Conservation (phyloP, 2,888 invertebrate genomes). For the Odontocolon sp. region DNA sequence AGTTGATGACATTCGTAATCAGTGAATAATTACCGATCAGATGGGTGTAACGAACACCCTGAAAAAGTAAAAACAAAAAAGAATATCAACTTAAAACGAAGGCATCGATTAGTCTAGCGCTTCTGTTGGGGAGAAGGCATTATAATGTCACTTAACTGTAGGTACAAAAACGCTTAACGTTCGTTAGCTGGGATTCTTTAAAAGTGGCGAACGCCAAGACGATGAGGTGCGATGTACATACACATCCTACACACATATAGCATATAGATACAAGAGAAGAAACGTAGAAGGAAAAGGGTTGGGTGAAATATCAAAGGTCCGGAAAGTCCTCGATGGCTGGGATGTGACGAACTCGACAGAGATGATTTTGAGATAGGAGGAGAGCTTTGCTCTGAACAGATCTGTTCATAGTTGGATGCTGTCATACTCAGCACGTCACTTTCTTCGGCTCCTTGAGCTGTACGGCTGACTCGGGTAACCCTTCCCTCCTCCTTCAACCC, state of each 20-base stretch:
- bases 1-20: no score
- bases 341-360: slow-evolving; percentile 77
- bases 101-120: no score
- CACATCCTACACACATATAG: background rate
- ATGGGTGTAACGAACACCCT: no score
- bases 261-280: background rate
- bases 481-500: background rate
- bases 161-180: background rate
- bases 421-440: slow-evolving; percentile 63
- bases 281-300: slow-evolving; percentile 28
- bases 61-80: no score
- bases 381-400: slow-evolving; percentile 42
- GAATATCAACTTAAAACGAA: no score
- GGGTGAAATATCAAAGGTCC: slow-evolving; percentile 75
- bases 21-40: no score
- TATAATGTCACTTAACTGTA: no score
- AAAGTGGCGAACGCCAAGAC: background rate
- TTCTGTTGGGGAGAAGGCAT: no score
- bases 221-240: background rate
- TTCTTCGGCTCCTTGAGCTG: slow-evolving; percentile 57
- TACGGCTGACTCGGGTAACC: slow-evolving; percentile 56
- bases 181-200: slow-evolving; percentile 27
- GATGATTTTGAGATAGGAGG: slow-evolving; percentile 77
- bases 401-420: slow-evolving; percentile 53
- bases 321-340: slow-evolving; percentile 72